These are phyloP conservation scores for Embiotoca jacksoni DNA, from an alignment of 2,113 vertebrate genomes.

Conservation along the genomic window DNA sequence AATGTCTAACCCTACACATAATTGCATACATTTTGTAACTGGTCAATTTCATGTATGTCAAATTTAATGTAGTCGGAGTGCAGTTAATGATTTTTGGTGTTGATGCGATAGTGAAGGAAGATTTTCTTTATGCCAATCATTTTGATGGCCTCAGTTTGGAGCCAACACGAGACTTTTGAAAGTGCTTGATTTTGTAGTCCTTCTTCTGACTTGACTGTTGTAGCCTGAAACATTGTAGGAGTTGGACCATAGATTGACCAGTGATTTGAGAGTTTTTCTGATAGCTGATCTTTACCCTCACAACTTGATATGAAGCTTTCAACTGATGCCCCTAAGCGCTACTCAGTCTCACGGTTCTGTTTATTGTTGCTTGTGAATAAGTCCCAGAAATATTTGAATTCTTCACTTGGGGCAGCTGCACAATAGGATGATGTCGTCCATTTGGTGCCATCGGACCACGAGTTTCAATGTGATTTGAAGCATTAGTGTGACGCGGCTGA, in stretches of 20 bases:
- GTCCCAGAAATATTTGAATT: conserved; percentile 21
- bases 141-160: too few species aligned
- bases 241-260: conserved; percentile 19
- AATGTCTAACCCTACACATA: too few species aligned
- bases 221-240: conserved; percentile 9
- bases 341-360: conserved; percentile 29
- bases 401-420: conserved; percentile 21
- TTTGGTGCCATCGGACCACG: conserved; percentile 46
- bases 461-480: conserved; percentile 21
- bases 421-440: conserved; percentile 38
- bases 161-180: background rate
- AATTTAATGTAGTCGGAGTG: too few species aligned
- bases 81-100: too few species aligned
- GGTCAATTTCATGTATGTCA: too few species aligned
- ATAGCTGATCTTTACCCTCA: conserved; percentile 20
- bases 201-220: conserved; percentile 5
- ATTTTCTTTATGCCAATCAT: too few species aligned
- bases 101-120: too few species aligned
- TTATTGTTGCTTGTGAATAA: conserved; percentile 35
- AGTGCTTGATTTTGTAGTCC: background rate
- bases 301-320: background rate
- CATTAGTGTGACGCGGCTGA: conserved; percentile 1
- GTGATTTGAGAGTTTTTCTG: conserved; percentile 27
- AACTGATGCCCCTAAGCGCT: conserved; percentile 1
- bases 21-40: too few species aligned